Evolutionary conservation across 2,797 vertebrate genomes (phyloP).

Genomic region (Tamandua tetradactyla): DNA sequence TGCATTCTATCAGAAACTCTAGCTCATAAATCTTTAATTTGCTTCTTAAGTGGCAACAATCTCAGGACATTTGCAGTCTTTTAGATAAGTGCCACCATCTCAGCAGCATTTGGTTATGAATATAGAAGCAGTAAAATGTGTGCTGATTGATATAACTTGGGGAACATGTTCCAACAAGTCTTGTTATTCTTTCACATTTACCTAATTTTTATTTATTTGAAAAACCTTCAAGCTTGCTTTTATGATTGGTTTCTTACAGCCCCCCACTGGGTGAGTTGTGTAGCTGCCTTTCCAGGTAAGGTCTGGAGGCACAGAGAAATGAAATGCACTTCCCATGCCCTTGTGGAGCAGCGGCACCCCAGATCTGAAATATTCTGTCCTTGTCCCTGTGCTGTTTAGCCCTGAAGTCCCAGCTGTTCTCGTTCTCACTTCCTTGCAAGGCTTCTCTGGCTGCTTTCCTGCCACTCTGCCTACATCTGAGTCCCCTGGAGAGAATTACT

Average conservation of each 20-base stretch:
- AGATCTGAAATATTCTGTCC: not conserved
- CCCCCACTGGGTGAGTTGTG: not conserved
- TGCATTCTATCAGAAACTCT: slow-evolving; percentile 50
- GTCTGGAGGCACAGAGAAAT: not conserved
- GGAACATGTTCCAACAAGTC: not conserved
- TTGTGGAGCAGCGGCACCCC: not conserved
- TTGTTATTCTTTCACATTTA: not conserved
- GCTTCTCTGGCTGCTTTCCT: too few species aligned
- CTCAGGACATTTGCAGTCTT: slow-evolving; percentile 19
- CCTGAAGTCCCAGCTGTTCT: not conserved
- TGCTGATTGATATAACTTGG: not conserved
- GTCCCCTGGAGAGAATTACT: not conserved
- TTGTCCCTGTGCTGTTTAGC: not conserved
- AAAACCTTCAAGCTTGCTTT: not conserved
- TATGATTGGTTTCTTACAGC: not conserved
- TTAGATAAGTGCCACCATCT: slow-evolving; percentile 41
- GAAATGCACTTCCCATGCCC: not conserved
- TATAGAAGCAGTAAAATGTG: not conserved
- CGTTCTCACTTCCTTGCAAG: not conserved
- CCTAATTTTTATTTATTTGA: slow-evolving; percentile 31
- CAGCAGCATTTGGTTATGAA: not conserved
- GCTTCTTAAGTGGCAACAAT: slow-evolving; percentile 19
- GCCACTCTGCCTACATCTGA: not conserved
- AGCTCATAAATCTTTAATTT: slow-evolving; percentile 66
- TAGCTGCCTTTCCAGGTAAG: slow-evolving; percentile 16